Base-by-base conservation (phyloP, 2,113 vertebrate genomes). In the Toxostoma redivivum region DNA sequence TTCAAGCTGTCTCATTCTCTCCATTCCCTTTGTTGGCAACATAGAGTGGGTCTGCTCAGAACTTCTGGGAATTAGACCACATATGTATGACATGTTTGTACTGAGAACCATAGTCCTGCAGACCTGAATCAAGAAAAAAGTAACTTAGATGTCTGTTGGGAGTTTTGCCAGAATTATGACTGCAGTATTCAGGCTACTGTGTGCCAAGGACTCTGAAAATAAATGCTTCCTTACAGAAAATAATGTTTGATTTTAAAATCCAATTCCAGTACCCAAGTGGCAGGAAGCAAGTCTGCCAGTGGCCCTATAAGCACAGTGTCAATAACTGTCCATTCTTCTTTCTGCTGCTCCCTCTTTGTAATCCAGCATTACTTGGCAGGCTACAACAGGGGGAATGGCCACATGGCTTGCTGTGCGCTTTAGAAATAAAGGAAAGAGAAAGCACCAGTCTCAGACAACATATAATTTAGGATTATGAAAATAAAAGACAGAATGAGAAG, bases 1-100 rank as follows among this genome's bases (percentile, higher is more conserved):
- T 88, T 94, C 88, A 94, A 94, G 83, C 80, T 81, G 91, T 60
- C 92, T 86, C 14, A 7, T 62, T 84, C 66, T 80, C 90, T 90
- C 57, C 57, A 78, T 87, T 96, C 65, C 73, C 73, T 78, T 84
- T 79, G 30, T 3, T 94, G 86, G 81, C 91, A 94, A 37, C 48
- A 45, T 21, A 33, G 20, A 77, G 5, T 62, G 20, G 67, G 50
- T 56, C 92, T 93, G 45, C 42, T 77, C 51, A 82, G 81, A 74
- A 67, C 48, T 67, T 94, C 61, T 81, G 86, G 80, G 76, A 94
- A 92, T 81, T 61, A 84, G 76, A 40, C 64, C 79, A 88, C 0
- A 0, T 33, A 73, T 2, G 2, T 31, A 78, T 9, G 71, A 86
- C 51, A 37, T 8, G 51, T 89, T 86, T 67, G 57, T 76, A 81